A percentile compares a stretch with the other conserved stretches of the same genome.
Conservation (phyloP, 2,888 invertebrate species). For the Sphaeridia pumilis region DNA sequence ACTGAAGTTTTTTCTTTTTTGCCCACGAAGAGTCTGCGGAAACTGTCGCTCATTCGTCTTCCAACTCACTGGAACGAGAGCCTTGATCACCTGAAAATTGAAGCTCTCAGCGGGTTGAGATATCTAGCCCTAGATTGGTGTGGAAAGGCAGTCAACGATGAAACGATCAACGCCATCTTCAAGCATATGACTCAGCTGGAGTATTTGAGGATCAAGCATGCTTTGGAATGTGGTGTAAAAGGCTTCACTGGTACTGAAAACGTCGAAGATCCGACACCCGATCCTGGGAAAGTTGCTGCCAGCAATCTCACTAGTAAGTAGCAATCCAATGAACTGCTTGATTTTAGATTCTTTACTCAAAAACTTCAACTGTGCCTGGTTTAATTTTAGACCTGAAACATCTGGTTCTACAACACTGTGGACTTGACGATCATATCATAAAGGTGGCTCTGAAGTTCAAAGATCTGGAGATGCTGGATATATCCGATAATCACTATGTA, state of each 20-base stretch:
- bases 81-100: neutral
- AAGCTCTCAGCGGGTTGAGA: neutral
- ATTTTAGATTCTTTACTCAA: too few relatives aligned
- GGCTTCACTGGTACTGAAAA: neutral
- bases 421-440: too few relatives aligned
- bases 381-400: too few relatives aligned
- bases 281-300: too few relatives aligned
- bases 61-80: neutral
- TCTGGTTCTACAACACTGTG: too few relatives aligned
- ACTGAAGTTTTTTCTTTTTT: neutral
- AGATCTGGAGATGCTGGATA: neutral
- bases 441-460: too few relatives aligned
- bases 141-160: neutral
- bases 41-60: neutral
- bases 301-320: too few relatives aligned
- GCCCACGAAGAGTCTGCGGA: neutral
- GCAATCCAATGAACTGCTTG: too few relatives aligned
- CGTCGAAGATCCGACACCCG: too few relatives aligned
- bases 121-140: neutral
- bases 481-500: neutral
- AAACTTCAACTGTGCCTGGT: too few relatives aligned
- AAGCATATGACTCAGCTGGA: neutral
- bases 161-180: neutral
- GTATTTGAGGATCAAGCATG: neutral
- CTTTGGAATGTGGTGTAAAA: neutral